These are phyloP conservation scores for Agelas oroides DNA, from an alignment of 37 sponge, comb jelly and placozoan genomes.

Conservation along the genomic window DNA sequence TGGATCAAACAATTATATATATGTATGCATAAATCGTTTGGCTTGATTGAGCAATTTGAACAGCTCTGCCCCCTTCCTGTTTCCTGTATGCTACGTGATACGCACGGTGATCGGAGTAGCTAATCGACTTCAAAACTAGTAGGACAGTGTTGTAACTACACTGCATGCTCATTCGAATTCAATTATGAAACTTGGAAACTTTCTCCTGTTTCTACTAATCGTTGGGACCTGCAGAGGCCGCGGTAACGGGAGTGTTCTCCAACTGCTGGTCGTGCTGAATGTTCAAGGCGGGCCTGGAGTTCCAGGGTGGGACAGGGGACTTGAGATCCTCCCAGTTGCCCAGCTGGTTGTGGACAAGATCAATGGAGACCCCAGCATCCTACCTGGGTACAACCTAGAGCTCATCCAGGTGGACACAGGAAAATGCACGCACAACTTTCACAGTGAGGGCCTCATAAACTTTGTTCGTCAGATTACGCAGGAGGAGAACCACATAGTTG, in stretches of 20 bases:
- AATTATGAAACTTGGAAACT: no score
- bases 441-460: background rate
- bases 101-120: no score
- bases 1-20: background rate
- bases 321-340: constrained; percentile 11
- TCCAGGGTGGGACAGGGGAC: constrained; percentile 23
- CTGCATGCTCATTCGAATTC: no score
- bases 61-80: no score
- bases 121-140: no score
- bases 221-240: no score
- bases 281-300: background rate
- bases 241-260: no score
- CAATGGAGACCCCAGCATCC: background rate
- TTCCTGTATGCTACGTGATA: no score
- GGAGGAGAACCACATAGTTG: background rate
- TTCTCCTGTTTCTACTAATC: no score
- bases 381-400: background rate
- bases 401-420: background rate
- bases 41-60: constrained; percentile 11
- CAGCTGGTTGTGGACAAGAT: constrained; percentile 19
- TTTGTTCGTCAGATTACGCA: background rate
- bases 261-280: no score
- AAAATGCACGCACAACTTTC: background rate
- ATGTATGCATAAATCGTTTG: background rate
- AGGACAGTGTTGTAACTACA: no score